Base-by-base conservation (phyloP, 2,888 invertebrate species). In the Athalia rosae region DNA sequence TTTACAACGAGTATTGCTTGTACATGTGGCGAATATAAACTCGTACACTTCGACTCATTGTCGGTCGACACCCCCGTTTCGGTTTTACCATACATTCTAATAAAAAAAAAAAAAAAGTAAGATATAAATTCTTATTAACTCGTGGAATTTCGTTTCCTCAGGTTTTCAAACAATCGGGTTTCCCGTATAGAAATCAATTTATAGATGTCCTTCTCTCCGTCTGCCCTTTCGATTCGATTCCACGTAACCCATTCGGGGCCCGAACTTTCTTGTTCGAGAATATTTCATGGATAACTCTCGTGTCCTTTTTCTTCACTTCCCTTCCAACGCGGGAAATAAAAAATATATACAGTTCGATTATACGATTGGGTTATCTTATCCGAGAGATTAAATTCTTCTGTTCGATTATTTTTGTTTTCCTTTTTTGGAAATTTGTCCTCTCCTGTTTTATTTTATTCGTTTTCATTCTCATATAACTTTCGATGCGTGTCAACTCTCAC, bases 1-100 rank as follows among this genome's bases (percentile, higher is more conserved):
- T 74, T 74, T 48, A 73, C 73, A 9, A 7, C 4, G 4, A 59
- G 47, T 73, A 9, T 62, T 59, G 61, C 74, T 74, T 62, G 9
- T 13, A 58, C n/a, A 53, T 1, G 8, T 15, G 61, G 61, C 47
- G 61, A 73, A 74, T 61, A 61, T 61, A 58, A 58, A 7, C n/a
- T 43, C 48, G 15, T 67, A 47, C 47, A 53, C 13, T 67, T 41
- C 53, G 67, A 41, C 41, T 11, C 6, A 28, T 28, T 28, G 28
- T 28, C 28, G 53, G 67, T 67, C 50, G 53, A 67, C 67, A 67
- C 41, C 67, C 11, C 48, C 53, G 41, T 67, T 5, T 28, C 3
- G 41, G 61, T 4, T 61, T 61, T 15, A n/a, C 56, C 4, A 11
- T 56, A 13, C 4, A 56, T 9, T 4, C 11, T 4, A 13, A 4